A percentile compares a stretch with the other conserved stretches of the same genome.
phyloP scores from a whole-genome alignment of 1,140 invertebrate genomes.

The Anoplophora glabripennis region DNA sequence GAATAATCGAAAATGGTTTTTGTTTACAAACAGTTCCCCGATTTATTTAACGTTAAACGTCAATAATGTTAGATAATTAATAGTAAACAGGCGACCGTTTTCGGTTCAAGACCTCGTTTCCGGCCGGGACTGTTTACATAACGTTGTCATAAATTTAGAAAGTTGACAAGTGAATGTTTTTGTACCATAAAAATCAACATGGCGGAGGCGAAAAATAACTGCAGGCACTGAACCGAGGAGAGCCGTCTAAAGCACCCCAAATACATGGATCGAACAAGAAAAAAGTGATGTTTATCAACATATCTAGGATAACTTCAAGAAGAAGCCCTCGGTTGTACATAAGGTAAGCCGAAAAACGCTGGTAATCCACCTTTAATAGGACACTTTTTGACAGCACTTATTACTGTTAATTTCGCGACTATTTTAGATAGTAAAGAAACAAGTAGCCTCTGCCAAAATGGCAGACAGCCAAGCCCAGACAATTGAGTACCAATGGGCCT shows the following conservation, averaged over 20 bases:
- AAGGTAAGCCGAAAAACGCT: slow-evolving; percentile 15
- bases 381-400: neutral
- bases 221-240: slow-evolving; percentile 20
- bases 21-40: slow-evolving; percentile 25
- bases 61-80: slow-evolving; percentile 5
- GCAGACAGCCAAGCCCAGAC: slow-evolving; percentile 41
- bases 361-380: neutral
- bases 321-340: slow-evolving; percentile 5
- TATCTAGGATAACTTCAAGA: slow-evolving; percentile 18
- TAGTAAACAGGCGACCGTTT: slow-evolving; percentile 1
- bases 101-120: neutral
- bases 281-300: slow-evolving; percentile 29
- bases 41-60: slow-evolving; percentile 3
- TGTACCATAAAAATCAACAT: slow-evolving; percentile 29
- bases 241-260: slow-evolving; percentile 11
- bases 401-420: neutral
- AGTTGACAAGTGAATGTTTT: slow-evolving; percentile 30
- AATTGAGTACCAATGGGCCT: slow-evolving; percentile 74
- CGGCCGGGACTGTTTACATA: slow-evolving; percentile 12
- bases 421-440: slow-evolving; percentile 8
- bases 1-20: slow-evolving; percentile 4
- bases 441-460: slow-evolving; percentile 27
- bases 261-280: slow-evolving; percentile 25
- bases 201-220: slow-evolving; percentile 28
- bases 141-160: slow-evolving; percentile 25